Conservation (phyloP, 2,797 vertebrate species). For the Phataginus tetradactyla region DNA sequence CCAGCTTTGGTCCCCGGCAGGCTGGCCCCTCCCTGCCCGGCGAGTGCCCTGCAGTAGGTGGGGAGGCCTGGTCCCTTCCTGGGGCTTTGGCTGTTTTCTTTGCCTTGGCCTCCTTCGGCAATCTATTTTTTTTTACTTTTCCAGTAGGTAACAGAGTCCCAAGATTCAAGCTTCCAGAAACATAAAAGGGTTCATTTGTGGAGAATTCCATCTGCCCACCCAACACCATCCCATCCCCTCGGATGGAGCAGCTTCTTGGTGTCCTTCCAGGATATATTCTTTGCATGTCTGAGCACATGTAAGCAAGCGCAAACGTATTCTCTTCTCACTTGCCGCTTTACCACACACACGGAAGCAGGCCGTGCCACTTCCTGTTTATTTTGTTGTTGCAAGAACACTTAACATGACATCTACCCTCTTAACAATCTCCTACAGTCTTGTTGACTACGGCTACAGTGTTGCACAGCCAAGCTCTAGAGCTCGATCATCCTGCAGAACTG, state of each 20-base stretch:
- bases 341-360: background rate
- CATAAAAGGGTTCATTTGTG: background rate
- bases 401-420: background rate
- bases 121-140: constrained; percentile 11
- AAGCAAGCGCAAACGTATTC: accelerated
- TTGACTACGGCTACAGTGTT: background rate
- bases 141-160: constrained; percentile 26
- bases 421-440: background rate
- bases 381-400: background rate
- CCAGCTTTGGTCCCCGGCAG: background rate
- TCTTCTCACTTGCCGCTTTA: background rate
- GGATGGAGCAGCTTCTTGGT: background rate
- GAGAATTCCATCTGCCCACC: background rate
- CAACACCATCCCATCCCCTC: background rate
- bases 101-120: background rate
- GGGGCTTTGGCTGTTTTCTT: background rate
- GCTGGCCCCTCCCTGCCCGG: background rate
- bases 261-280: background rate
- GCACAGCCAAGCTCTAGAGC: background rate
- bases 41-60: background rate
- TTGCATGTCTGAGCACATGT: too few species aligned
- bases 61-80: background rate
- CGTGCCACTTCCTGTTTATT: background rate
- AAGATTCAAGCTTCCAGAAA: background rate
- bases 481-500: background rate